phyloP scores from a whole-genome alignment of 2,888 invertebrate genomes.

The Euclidia mi region DNA sequence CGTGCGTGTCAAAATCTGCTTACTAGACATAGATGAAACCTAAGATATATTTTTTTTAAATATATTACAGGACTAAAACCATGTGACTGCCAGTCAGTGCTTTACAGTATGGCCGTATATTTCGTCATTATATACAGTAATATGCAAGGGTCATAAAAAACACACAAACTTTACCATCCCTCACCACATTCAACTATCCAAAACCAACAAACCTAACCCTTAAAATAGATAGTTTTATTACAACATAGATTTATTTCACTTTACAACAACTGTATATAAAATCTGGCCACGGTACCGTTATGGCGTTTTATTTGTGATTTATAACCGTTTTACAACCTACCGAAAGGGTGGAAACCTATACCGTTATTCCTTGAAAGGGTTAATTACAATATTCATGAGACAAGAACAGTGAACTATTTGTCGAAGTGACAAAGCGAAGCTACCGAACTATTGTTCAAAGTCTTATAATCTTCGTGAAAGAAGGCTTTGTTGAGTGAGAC shows the following conservation, averaged over 20 bases:
- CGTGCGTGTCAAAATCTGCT: too few relatives aligned
- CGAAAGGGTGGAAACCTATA: constrained; percentile 44
- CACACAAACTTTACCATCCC: too few relatives aligned
- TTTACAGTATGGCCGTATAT: too few relatives aligned
- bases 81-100: too few relatives aligned
- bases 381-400: constrained; percentile 68
- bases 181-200: too few relatives aligned
- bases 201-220: too few relatives aligned
- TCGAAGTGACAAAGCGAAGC: constrained; percentile 53
- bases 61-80: too few relatives aligned
- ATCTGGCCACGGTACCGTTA: constrained; percentile 72
- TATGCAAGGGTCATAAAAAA: too few relatives aligned
- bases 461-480: constrained; percentile 10
- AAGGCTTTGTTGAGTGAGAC: not conserved
- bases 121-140: too few relatives aligned
- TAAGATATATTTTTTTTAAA: too few relatives aligned
- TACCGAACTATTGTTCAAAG: constrained; percentile 50
- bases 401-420: constrained; percentile 9
- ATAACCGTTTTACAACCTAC: constrained; percentile 53
- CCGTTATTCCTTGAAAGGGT: constrained; percentile 62
- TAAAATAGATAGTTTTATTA: constrained; percentile 24
- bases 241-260: constrained; percentile 22
- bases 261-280: constrained; percentile 56
- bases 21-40: too few relatives aligned
- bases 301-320: constrained; percentile 69